phyloP scores from a whole-genome alignment of 92 coral and sea anemone genomes.

The Siderastrea siderea region DNA sequence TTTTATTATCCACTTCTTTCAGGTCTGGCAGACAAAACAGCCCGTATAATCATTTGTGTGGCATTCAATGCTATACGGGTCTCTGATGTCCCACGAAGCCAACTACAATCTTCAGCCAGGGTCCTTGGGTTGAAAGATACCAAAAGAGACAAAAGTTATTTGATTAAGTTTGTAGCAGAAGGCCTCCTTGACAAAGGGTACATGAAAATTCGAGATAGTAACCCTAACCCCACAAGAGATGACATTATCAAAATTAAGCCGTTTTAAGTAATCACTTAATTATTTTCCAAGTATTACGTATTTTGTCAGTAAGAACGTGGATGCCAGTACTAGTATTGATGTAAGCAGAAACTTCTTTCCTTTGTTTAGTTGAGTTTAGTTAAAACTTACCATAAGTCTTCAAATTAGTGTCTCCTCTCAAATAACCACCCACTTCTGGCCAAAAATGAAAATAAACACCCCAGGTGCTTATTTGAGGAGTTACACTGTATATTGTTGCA shows the following conservation, averaged over 20 bases:
- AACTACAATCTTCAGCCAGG: neutral
- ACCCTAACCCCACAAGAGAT: neutral
- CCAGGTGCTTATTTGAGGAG: neutral
- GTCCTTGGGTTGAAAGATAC: neutral
- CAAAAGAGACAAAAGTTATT: too few species aligned
- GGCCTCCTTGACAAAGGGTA: neutral
- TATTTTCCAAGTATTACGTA: neutral
- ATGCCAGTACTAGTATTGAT: too few species aligned
- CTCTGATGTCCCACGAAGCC: constrained; percentile 1
- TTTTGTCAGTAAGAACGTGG: neutral
- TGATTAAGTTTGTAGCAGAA: neutral
- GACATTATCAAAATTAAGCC: constrained; percentile 9
- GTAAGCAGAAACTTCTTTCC: neutral
- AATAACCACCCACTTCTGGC: neutral
- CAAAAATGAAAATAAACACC: neutral
- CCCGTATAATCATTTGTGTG: neutral
- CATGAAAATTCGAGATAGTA: neutral
- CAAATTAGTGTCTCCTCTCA: neutral
- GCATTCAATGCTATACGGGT: neutral
- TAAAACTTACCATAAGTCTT: neutral
- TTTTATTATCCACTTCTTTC: neutral
- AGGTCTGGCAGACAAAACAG: neutral
- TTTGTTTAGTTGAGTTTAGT: neutral
- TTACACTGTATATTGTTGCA: neutral
- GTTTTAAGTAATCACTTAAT: neutral